A percentile compares a stretch with the other conserved stretches of the same genome.
phyloP scores from a whole-genome alignment of 1,140 invertebrate genomes.

The Hypsibius dujardini region DNA sequence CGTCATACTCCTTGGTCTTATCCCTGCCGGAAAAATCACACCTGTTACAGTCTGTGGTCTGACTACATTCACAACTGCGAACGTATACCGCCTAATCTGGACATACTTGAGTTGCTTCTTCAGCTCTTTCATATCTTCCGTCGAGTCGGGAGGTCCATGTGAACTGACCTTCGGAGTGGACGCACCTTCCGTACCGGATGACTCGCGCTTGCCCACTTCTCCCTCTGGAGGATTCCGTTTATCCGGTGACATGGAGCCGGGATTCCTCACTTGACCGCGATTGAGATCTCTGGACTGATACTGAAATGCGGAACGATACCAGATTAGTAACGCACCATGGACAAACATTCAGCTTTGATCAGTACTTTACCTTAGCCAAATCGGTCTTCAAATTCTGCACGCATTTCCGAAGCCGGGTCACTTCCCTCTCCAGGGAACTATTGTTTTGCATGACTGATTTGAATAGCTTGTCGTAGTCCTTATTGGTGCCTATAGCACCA shows the following conservation, averaged over 20 bases:
- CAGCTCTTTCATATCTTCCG: slow-evolving; percentile 12
- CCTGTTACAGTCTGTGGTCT: no score
- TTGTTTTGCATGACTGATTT: slow-evolving; percentile 14
- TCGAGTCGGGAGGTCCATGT: no score
- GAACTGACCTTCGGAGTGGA: no score
- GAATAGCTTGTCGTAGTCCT: slow-evolving; percentile 16
- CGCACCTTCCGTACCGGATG: no score
- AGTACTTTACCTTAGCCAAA: neutral
- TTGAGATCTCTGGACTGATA: neutral
- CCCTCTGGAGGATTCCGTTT: neutral
- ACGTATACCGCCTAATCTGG: no score
- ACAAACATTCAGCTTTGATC: neutral
- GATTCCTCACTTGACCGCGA: neutral
- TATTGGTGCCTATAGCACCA: slow-evolving; percentile 19
- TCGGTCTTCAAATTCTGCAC: neutral
- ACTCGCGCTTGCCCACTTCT: no score
- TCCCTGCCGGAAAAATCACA: neutral
- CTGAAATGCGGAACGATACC: neutral
- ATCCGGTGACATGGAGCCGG: neutral
- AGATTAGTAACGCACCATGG: neutral
- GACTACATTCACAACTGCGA: no score
- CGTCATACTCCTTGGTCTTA: slow-evolving; percentile 14
- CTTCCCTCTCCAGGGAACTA: neutral
- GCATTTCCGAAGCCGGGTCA: neutral
- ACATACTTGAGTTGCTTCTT: neutral